Evolutionary conservation across 2,888 invertebrate species (phyloP).

Genomic region (Acronicta alni): DNA sequence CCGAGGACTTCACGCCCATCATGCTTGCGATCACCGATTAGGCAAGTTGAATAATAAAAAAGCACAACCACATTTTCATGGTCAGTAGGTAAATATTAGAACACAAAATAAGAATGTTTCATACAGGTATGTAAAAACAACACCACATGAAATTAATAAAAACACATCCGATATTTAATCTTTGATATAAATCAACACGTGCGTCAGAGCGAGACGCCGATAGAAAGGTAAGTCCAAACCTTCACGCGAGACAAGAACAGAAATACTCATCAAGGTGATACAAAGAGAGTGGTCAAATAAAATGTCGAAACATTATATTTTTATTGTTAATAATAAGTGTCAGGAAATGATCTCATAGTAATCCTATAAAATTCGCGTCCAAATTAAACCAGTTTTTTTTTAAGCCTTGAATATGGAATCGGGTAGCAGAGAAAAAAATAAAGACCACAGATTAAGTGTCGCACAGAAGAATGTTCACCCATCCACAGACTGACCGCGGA

Average conservation of each 20-base stretch:
- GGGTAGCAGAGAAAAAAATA: constrained; percentile 16
- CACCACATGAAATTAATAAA: constrained; percentile 13
- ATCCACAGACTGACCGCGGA: too few species aligned
- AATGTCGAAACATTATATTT: constrained; percentile 78
- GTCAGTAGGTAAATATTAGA: too few species aligned
- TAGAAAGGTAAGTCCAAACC: constrained; percentile 63
- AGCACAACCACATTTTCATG: too few species aligned
- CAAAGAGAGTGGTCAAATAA: constrained; percentile 77
- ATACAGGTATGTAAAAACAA: constrained; percentile 24
- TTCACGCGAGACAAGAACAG: constrained; percentile 66
- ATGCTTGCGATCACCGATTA: too few species aligned
- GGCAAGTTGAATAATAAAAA: too few species aligned
- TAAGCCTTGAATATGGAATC: constrained; percentile 61
- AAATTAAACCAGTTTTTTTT: constrained; percentile 56
- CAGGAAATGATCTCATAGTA: constrained; percentile 81
- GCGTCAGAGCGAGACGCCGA: constrained; percentile 71
- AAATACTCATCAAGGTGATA: constrained; percentile 76
- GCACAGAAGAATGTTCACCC: too few species aligned
- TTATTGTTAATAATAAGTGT: constrained; percentile 70
- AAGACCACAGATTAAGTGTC: constrained; percentile 16
- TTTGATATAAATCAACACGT: constrained; percentile 78
- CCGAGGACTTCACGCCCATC: too few species aligned
- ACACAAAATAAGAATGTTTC: background rate
- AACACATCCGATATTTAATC: constrained; percentile 59
- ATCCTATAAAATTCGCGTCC: constrained; percentile 61